Conservation (phyloP, 2,113 vertebrate species). For the Diphyllodes magnificus region DNA sequence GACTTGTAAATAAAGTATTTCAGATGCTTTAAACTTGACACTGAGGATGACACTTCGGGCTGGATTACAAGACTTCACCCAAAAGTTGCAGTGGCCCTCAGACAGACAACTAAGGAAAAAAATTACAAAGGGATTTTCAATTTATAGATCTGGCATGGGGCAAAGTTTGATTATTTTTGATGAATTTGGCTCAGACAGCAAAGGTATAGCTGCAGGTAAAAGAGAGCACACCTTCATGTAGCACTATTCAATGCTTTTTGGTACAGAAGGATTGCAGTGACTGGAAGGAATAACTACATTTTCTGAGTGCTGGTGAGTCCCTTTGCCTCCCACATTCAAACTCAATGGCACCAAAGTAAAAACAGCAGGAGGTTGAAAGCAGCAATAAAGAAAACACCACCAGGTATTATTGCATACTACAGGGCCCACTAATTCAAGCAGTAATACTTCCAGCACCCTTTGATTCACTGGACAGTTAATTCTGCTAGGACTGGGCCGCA, state of each 20-base stretch:
- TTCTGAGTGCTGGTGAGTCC: not conserved
- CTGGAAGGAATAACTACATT: not conserved
- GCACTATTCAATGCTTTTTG: not conserved
- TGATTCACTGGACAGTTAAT: slow-evolving; percentile 39
- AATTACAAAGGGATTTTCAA: not conserved
- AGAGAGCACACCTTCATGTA: not conserved
- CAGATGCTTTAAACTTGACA: not conserved
- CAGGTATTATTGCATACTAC: not conserved
- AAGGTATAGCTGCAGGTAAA: not conserved
- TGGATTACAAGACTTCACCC: not conserved
- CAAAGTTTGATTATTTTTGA: slow-evolving; percentile 36
- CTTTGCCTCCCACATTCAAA: not conserved
- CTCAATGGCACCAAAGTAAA: not conserved
- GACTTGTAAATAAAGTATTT: slow-evolving; percentile 9
- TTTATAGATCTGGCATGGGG: not conserved
- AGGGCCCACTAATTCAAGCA: not conserved
- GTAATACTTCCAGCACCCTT: slow-evolving; percentile 22
- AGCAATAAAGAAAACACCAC: not conserved
- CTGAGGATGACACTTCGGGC: not conserved
- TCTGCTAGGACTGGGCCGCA: not conserved
- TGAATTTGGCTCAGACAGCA: slow-evolving; percentile 24
- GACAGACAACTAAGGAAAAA: not conserved
- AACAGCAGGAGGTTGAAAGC: not conserved
- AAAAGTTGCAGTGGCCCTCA: not conserved
- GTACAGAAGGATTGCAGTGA: not conserved